phyloP scores from a whole-genome alignment of 2,888 invertebrate species.

The Dolomedes plantarius region DNA sequence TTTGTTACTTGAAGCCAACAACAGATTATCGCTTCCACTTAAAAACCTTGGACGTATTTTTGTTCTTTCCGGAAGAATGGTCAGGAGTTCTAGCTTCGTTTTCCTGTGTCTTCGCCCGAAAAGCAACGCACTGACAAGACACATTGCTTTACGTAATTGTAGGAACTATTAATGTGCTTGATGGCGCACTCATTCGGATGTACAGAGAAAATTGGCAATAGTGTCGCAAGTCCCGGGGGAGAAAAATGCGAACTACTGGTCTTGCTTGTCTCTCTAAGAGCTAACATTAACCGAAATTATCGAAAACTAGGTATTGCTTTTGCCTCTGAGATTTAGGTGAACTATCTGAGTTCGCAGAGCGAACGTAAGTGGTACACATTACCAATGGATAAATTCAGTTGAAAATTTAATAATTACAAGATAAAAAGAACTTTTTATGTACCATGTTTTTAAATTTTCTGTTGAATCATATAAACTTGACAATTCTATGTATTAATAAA shows the following conservation, averaged over 20 bases:
- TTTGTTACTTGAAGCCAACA: slow-evolving; percentile 15
- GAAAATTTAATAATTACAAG: too few species aligned
- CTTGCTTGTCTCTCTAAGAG: background rate
- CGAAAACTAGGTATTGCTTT: too few species aligned
- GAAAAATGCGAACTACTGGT: background rate
- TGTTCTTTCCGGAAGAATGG: slow-evolving; percentile 57
- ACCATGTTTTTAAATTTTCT: too few species aligned
- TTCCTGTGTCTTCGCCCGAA: slow-evolving; percentile 39
- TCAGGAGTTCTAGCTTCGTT: slow-evolving; percentile 37
- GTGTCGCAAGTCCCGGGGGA: slow-evolving; percentile 6
- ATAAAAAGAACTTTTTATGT: too few species aligned
- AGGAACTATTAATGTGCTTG: slow-evolving; percentile 21
- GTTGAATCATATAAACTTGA: too few species aligned
- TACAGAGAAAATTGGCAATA: background rate
- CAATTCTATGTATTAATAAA: too few species aligned
- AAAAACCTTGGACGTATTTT: slow-evolving; percentile 61
- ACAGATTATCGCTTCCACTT: slow-evolving; percentile 31
- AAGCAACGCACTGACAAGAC: slow-evolving; percentile 22
- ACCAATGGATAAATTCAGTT: too few species aligned
- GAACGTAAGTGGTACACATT: too few species aligned
- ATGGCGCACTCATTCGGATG: background rate
- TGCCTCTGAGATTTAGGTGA: too few species aligned
- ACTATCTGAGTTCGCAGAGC: too few species aligned
- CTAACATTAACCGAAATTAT: background rate
- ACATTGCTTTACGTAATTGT: slow-evolving; percentile 6